A percentile compares a stretch with the other conserved stretches of the same genome.
These are phyloP conservation scores for Heliconius ismenius DNA, from an alignment of 2,888 invertebrate genomes.

Conservation along the genomic window DNA sequence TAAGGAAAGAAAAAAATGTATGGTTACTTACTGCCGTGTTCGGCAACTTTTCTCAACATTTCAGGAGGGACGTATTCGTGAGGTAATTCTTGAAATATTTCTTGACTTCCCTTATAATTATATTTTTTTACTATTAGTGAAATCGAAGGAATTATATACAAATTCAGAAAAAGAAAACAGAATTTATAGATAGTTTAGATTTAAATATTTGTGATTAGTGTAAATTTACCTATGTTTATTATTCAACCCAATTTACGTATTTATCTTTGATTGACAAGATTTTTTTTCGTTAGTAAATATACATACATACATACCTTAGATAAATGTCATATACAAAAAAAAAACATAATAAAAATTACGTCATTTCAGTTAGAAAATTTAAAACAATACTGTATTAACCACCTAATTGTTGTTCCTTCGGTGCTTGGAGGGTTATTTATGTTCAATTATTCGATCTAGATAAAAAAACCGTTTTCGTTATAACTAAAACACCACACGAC, in stretches of 20 bases:
- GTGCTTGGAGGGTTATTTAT: too few relatives aligned
- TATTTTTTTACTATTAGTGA: too few relatives aligned
- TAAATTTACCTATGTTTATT: neutral
- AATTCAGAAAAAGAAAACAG: too few relatives aligned
- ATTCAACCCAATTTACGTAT: neutral
- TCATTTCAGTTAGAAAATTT: neutral
- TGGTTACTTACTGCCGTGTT: slow-evolving; percentile 94
- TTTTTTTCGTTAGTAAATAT: neutral
- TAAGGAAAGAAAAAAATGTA: slow-evolving; percentile 3
- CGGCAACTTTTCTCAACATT: slow-evolving; percentile 96
- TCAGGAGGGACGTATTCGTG: slow-evolving; percentile 98
- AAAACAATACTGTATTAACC: too few relatives aligned
- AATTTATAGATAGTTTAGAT: too few relatives aligned
- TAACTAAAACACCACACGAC: too few relatives aligned
- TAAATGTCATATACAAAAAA: neutral
- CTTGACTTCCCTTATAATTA: slow-evolving; percentile 86
- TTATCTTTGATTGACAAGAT: neutral
- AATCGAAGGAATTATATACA: too few relatives aligned
- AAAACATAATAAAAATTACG: neutral
- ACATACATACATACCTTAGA: neutral
- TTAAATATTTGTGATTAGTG: neutral
- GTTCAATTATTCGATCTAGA: too few relatives aligned
- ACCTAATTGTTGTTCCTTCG: too few relatives aligned
- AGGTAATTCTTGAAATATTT: slow-evolving; percentile 97
- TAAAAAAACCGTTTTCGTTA: too few relatives aligned